phyloP scores from a whole-genome alignment of 2,113 vertebrate species.

The Steatornis caripensis region DNA sequence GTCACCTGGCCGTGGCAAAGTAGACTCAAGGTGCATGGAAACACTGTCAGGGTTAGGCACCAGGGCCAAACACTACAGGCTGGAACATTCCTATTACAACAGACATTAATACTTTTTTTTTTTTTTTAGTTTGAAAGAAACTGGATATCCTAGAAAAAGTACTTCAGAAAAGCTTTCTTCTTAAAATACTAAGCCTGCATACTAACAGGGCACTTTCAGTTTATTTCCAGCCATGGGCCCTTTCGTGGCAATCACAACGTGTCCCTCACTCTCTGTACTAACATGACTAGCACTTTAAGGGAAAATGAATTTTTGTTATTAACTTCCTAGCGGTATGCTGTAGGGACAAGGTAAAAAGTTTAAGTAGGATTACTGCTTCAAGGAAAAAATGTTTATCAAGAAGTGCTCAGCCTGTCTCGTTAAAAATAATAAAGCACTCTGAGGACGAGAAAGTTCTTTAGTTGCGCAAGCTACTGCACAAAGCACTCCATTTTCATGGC shows the following conservation, averaged over 20 bases:
- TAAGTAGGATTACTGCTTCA: slow-evolving; percentile 58
- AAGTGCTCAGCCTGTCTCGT: slow-evolving; percentile 48
- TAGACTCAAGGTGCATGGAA: neutral
- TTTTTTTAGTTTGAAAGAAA: neutral
- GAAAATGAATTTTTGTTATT: slow-evolving; percentile 26
- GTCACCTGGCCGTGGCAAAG: neutral
- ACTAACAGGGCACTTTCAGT: neutral
- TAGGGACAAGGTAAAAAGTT: slow-evolving; percentile 56
- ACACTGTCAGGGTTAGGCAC: neutral
- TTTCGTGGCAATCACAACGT: neutral
- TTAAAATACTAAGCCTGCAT: neutral
- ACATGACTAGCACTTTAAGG: neutral
- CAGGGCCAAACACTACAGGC: neutral
- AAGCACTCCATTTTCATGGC: slow-evolving; percentile 31
- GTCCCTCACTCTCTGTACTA: neutral
- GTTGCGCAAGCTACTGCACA: slow-evolving; percentile 54
- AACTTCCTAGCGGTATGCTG: slow-evolving; percentile 10
- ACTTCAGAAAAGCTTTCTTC: neutral
- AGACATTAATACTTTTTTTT: neutral
- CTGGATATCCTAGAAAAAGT: neutral
- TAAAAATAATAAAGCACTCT: slow-evolving; percentile 57
- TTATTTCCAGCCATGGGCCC: neutral
- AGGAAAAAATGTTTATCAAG: slow-evolving; percentile 58
- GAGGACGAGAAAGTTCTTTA: slow-evolving; percentile 15
- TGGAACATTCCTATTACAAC: neutral